These are phyloP conservation scores for Pterostichus niger DNA, from an alignment of 2,888 invertebrate genomes.

Conservation along the genomic window DNA sequence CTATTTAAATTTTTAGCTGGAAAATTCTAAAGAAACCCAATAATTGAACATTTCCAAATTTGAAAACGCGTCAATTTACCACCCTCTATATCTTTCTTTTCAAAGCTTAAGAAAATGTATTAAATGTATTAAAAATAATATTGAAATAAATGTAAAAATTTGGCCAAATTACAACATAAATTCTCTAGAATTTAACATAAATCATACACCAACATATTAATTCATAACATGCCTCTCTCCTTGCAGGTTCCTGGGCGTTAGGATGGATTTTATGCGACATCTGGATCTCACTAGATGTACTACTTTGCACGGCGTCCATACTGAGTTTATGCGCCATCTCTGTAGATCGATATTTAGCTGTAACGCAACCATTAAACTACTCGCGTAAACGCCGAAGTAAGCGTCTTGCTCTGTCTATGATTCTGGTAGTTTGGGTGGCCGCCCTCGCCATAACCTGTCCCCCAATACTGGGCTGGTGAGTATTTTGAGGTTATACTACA, in stretches of 20 bases:
- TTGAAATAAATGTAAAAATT: too few relatives aligned
- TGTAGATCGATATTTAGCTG: conserved; percentile 94
- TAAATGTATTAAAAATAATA: too few relatives aligned
- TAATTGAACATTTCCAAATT: too few relatives aligned
- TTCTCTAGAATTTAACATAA: too few relatives aligned
- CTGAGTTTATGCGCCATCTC: conserved; percentile 95
- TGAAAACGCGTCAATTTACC: too few relatives aligned
- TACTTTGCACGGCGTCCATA: conserved; percentile 96
- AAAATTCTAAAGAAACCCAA: too few relatives aligned
- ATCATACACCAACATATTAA: too few relatives aligned
- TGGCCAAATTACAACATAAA: too few relatives aligned
- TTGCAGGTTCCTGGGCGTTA: conserved; percentile 90
- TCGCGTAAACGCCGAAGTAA: conserved; percentile 92
- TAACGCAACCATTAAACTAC: conserved; percentile 95
- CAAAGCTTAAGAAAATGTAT: too few relatives aligned
- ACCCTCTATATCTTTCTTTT: too few relatives aligned
- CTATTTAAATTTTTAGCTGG: too few relatives aligned
- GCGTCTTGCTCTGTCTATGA: conserved; percentile 91
- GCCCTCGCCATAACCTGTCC: conserved; percentile 97
- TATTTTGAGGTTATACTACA: background rate
- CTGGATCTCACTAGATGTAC: conserved; percentile 96
- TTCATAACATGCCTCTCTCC: too few relatives aligned
- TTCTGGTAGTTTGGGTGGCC: conserved; percentile 93
- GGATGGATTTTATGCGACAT: conserved; percentile 93
- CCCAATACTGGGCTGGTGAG: conserved; percentile 94